Conservation (phyloP, 2,113 vertebrate species). For the Thomomys bottae region DNA sequence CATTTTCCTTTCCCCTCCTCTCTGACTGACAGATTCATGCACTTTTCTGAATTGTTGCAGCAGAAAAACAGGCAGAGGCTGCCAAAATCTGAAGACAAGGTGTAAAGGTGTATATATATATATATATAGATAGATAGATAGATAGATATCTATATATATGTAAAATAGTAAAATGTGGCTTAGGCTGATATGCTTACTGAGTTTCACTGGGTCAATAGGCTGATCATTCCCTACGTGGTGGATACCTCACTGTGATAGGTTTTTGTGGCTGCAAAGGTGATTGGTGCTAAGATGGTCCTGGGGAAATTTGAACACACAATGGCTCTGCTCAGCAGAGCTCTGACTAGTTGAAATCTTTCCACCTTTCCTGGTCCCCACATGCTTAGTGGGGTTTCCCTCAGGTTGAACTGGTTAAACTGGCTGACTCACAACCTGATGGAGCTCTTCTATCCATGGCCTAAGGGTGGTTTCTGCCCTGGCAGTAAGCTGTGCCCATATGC, state of each 20-base stretch:
- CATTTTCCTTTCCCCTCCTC: slow-evolving; percentile 32
- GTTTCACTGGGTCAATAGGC: neutral
- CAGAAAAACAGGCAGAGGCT: slow-evolving; percentile 16
- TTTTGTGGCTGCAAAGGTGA: neutral
- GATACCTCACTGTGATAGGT: neutral
- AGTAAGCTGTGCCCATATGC: slow-evolving; percentile 60
- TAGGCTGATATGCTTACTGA: neutral
- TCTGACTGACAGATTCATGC: slow-evolving; percentile 36
- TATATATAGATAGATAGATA: too few species aligned
- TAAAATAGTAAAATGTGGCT: slow-evolving; percentile 7
- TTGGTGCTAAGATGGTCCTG: neutral
- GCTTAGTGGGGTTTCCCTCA: slow-evolving; percentile 39
- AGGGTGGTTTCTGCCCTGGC: slow-evolving; percentile 55
- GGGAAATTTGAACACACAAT: slow-evolving; percentile 14
- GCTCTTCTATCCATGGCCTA: slow-evolving; percentile 26
- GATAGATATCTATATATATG: slow-evolving; percentile 37
- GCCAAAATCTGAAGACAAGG: slow-evolving; percentile 17
- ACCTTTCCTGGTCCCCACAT: neutral
- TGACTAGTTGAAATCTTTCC: slow-evolving; percentile 17
- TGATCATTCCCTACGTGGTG: neutral
- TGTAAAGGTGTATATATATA: too few species aligned
- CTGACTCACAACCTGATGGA: slow-evolving; percentile 47
- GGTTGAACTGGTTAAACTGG: slow-evolving; percentile 78
- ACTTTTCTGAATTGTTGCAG: slow-evolving; percentile 27
- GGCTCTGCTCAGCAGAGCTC: slow-evolving; percentile 18